A percentile compares a stretch with the other conserved stretches of the same genome.
Conservation (phyloP, 2,113 vertebrate species). For the Petroica traversi region DNA sequence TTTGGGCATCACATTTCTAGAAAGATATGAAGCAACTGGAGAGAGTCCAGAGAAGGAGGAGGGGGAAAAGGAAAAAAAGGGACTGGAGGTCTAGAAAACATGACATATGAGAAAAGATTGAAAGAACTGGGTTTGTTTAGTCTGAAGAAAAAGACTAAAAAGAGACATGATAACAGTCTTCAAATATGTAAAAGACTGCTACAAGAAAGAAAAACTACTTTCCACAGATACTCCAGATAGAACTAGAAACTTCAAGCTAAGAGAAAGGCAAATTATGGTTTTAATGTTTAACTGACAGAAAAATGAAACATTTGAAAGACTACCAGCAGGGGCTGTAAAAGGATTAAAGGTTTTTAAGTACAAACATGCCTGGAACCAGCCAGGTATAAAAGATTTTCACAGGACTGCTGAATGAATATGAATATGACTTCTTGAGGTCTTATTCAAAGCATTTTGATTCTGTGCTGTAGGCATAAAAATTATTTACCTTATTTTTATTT, state of each 20-base stretch:
- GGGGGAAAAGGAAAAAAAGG: neutral
- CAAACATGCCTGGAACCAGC: neutral
- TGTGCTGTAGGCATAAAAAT: neutral
- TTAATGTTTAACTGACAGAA: neutral
- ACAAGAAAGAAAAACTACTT: conserved; percentile 25
- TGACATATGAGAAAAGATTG: conserved; percentile 7
- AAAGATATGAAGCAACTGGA: conserved; percentile 17
- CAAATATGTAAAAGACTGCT: conserved; percentile 44
- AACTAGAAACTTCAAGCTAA: conserved; percentile 12
- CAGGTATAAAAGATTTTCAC: neutral
- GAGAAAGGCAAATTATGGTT: neutral
- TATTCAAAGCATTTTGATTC: neutral
- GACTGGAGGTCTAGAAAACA: conserved; percentile 13
- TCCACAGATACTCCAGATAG: neutral
- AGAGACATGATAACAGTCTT: conserved; percentile 44
- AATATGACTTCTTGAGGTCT: neutral
- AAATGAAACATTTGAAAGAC: neutral
- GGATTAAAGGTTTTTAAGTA: neutral
- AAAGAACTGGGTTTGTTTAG: conserved; percentile 64
- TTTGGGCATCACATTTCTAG: neutral
- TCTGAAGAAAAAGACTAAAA: conserved; percentile 42
- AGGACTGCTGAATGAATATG: neutral
- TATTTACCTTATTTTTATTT: neutral
- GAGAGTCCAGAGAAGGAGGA: neutral
- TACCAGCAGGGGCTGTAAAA: neutral